Percentiles rank a stretch among this genome's conserved stretches.
Evolutionary conservation across 2,888 invertebrate species (phyloP).

Genomic region (Podotricha telesiphe): DNA sequence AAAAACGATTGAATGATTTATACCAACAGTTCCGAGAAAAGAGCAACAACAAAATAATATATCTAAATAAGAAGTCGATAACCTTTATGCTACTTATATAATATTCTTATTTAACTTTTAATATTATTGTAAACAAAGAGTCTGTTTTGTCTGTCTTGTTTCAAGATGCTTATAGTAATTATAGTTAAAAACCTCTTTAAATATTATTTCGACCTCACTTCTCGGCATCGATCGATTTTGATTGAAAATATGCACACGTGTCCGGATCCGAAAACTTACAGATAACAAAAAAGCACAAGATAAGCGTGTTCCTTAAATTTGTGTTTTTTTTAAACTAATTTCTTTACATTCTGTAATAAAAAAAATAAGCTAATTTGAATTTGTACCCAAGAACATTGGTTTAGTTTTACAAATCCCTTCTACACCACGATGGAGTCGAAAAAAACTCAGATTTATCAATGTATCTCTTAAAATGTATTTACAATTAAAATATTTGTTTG

Average conservation of each 20-base stretch:
- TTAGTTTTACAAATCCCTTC: background rate
- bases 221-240: too few species aligned
- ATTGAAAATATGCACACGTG: too few species aligned
- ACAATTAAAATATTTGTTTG: background rate
- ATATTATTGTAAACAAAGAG: background rate
- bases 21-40: background rate
- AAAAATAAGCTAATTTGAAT: background rate
- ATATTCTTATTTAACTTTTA: background rate
- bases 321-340: too few species aligned
- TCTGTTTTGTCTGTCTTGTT: background rate
- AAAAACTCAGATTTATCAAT: background rate
- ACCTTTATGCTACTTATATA: conserved; percentile 10
- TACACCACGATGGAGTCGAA: background rate
- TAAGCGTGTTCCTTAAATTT: too few species aligned
- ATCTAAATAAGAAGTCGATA: background rate
- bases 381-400: background rate
- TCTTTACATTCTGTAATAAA: too few species aligned
- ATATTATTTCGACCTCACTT: too few species aligned
- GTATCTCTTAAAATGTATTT: background rate
- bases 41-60: background rate
- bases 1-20: too few species aligned
- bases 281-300: too few species aligned
- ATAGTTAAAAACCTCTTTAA: too few species aligned
- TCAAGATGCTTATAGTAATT: too few species aligned
- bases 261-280: too few species aligned